Evolutionary conservation across 2,888 invertebrate species (phyloP).

Genomic region (Ormyrus rosae): DNA sequence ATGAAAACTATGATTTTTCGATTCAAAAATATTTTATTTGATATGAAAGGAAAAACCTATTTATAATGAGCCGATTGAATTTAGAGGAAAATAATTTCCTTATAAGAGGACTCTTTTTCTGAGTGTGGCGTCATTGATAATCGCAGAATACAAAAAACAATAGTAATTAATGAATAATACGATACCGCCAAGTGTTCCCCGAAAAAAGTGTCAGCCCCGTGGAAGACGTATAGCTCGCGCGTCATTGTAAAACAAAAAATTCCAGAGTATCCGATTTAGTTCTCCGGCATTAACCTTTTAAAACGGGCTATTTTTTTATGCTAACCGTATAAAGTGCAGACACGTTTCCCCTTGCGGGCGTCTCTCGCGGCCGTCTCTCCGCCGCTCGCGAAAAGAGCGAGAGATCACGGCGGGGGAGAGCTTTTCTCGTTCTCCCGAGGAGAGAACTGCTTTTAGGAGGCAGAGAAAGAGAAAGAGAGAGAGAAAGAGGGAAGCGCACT

Average conservation of each 20-base stretch:
- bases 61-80: too few relatives aligned
- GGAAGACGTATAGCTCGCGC: too few relatives aligned
- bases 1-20: too few relatives aligned
- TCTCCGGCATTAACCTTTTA: slow-evolving; percentile 47
- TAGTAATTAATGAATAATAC: too few relatives aligned
- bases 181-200: too few relatives aligned
- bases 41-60: too few relatives aligned
- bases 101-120: too few relatives aligned
- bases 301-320: slow-evolving; percentile 50
- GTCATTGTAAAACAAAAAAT: slow-evolving; percentile 19
- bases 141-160: too few relatives aligned
- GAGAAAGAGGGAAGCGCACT: slow-evolving; percentile 68
- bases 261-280: slow-evolving; percentile 9
- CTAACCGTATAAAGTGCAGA: slow-evolving; percentile 46
- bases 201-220: too few relatives aligned
- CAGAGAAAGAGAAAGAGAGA: not conserved
- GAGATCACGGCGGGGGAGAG: slow-evolving; percentile 1
- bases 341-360: slow-evolving; percentile 39
- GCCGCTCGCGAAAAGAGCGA: not conserved
- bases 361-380: not conserved
- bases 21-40: too few relatives aligned
- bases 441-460: slow-evolving; percentile 42
- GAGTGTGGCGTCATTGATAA: too few relatives aligned
- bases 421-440: slow-evolving; percentile 24
- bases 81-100: too few relatives aligned